Base-by-base conservation (phyloP, 2,113 vertebrate genomes). In the Danio rerio region DNA sequence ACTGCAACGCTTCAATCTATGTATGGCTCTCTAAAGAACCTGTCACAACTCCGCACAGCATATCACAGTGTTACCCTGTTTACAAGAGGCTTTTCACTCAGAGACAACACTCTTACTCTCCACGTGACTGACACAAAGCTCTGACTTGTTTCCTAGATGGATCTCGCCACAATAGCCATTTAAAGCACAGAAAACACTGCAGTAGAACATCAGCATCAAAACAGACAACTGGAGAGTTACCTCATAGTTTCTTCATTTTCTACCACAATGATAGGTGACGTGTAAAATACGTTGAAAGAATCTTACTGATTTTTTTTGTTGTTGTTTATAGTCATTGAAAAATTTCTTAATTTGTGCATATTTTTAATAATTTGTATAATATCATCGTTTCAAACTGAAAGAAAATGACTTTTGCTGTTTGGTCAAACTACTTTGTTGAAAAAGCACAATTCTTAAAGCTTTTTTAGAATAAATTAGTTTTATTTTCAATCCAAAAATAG, bases 141-240 rank as follows among this genome's bases (percentile, higher is more conserved):
- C 45, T 12, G 62, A 50, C 58, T 89, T 90, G 85, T 91, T 81
- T 83, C 88, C 69, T 66, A 81, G 81, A 84, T 89, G 78, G 81
- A 55, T 83, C 42, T 83, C 85, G 45, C 86, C 85, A 90, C 90
- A 88, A 88, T 81, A 56, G 21, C 52, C 63, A 16, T 52, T 43
- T 55, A 73, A 62, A 78, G 63, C 40, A 88, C 85, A 73, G 87
- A 82, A 68, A 80, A 70, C 81, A 80, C 78, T 78, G 65, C 49
- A 86, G 77, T 71, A 77, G 63, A 84, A 82, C 87, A 87, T 88
- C 43, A 50, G 7, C 69, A 71, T 71, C 49, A 16, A 52, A 21
- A 20, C 7, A 49, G n/a, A 20, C 7, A 7, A 9, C 21, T 55
- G 52, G 21, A 56, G 16, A 43, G 56, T n/a, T 21, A 61, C 11